Conservation (phyloP, 2,888 invertebrate species). For the Pherbina coryleti region DNA sequence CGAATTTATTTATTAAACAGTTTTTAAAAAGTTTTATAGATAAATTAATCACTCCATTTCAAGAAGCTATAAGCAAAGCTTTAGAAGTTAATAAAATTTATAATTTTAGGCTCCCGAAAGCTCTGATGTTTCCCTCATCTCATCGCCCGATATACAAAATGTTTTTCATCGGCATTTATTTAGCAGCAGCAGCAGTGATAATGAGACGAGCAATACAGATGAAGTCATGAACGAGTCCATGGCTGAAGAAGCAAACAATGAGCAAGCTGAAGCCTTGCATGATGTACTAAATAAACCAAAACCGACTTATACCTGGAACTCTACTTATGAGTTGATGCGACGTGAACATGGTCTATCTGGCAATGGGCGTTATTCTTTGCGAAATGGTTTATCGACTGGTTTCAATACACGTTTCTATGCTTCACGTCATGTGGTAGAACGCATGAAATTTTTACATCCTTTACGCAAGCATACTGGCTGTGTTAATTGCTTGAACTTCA, state of each 20-base stretch:
- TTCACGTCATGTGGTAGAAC: conserved; percentile 84
- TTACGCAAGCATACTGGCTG: conserved; percentile 88
- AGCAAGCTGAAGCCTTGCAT: conserved; percentile 25
- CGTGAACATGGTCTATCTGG: conserved; percentile 61
- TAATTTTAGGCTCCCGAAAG: conserved; percentile 12
- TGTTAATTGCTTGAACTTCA: conserved; percentile 93
- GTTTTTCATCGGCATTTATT: neutral
- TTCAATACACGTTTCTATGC: conserved; percentile 83
- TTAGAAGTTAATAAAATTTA: neutral
- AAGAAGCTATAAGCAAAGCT: neutral
- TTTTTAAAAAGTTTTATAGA: neutral
- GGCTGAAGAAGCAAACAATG: conserved; percentile 18
- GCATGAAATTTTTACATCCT: conserved; percentile 82
- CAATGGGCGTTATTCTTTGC: conserved; percentile 46
- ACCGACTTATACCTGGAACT: conserved; percentile 61
- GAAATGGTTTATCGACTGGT: conserved; percentile 47
- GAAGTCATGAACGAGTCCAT: conserved; percentile 38
- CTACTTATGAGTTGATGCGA: conserved; percentile 57
- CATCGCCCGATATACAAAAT: neutral
- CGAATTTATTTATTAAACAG: neutral
- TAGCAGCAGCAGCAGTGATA: conserved; percentile 15
- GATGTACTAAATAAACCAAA: conserved; percentile 59
- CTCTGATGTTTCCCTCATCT: neutral
- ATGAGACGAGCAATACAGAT: conserved; percentile 19
- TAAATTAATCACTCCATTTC: neutral